These are phyloP conservation scores for Luperina testacea DNA, from an alignment of 2,888 invertebrate species.

Conservation along the genomic window DNA sequence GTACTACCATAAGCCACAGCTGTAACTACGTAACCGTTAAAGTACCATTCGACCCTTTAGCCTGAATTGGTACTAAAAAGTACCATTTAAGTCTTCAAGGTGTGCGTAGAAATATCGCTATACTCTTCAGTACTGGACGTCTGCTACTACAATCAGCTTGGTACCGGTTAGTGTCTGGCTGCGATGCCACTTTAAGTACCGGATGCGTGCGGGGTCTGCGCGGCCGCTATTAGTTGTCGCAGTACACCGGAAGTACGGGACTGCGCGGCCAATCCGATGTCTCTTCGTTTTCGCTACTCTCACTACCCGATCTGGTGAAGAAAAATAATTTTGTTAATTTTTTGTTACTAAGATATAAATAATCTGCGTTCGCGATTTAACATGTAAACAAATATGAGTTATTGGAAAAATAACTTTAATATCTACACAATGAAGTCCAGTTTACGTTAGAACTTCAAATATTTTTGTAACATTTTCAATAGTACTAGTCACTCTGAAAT, in stretches of 20 bases:
- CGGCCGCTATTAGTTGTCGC: constrained; percentile 77
- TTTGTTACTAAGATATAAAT: not conserved
- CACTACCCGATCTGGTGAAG: constrained; percentile 90
- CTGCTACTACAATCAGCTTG: constrained; percentile 22
- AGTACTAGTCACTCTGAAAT: too few species aligned
- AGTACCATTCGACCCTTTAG: constrained; percentile 15
- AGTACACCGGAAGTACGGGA: constrained; percentile 91
- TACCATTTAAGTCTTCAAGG: not conserved
- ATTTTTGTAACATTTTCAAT: too few species aligned
- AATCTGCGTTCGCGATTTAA: not conserved
- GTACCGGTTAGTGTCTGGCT: constrained; percentile 40
- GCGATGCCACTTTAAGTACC: constrained; percentile 49
- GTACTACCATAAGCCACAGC: not conserved
- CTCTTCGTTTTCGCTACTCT: constrained; percentile 90
- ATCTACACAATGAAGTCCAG: too few species aligned
- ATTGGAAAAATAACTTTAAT: not conserved
- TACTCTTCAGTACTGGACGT: constrained; percentile 16
- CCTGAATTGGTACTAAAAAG: constrained; percentile 20
- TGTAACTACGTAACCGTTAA: not conserved
- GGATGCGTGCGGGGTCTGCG: constrained; percentile 49
- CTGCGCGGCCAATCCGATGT: constrained; percentile 92
- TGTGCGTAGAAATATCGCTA: constrained; percentile 9
- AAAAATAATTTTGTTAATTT: not conserved
- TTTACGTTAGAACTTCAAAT: too few species aligned
- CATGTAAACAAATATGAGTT: not conserved